A percentile compares a stretch with the other conserved stretches of the same genome.
Evolutionary conservation across 92 coral and sea anemone genomes (phyloP).

Genomic region (Parazoanthus swiftii): DNA sequence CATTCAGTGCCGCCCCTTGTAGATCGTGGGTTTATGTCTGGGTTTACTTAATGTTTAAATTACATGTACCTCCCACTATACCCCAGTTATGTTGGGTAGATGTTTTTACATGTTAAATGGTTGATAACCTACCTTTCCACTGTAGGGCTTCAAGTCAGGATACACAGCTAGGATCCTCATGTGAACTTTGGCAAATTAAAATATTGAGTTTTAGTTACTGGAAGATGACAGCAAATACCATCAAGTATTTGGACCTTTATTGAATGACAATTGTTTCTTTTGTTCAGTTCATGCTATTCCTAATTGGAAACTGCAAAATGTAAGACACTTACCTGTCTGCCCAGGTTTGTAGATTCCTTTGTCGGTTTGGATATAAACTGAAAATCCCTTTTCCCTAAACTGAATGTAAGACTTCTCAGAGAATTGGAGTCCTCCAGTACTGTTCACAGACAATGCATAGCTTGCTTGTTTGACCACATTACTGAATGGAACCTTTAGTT

Average conservation of each 20-base stretch:
- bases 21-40: too few relatives aligned
- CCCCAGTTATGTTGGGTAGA: neutral
- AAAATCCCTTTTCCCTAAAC: conserved; percentile 76
- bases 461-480: conserved; percentile 29
- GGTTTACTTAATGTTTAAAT: too few relatives aligned
- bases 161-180: conserved; percentile 10
- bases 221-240: too few relatives aligned
- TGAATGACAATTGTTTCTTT: too few relatives aligned
- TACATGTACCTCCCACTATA: too few relatives aligned
- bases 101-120: too few relatives aligned
- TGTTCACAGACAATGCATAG: conserved; percentile 61
- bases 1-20: too few relatives aligned
- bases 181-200: neutral
- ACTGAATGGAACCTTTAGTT: conserved; percentile 67
- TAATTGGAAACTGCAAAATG: neutral
- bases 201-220: too few relatives aligned
- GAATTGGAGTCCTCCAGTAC: conserved; percentile 80
- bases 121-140: neutral
- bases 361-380: conserved; percentile 92
- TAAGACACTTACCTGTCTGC: conserved; percentile 69
- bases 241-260: too few relatives aligned
- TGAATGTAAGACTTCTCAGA: conserved; percentile 48
- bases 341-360: conserved; percentile 96
- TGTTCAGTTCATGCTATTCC: too few relatives aligned
- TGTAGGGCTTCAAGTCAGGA: conserved; percentile 12